phyloP scores from a whole-genome alignment of 2,888 invertebrate genomes.

The Hydropsyche betteni region DNA sequence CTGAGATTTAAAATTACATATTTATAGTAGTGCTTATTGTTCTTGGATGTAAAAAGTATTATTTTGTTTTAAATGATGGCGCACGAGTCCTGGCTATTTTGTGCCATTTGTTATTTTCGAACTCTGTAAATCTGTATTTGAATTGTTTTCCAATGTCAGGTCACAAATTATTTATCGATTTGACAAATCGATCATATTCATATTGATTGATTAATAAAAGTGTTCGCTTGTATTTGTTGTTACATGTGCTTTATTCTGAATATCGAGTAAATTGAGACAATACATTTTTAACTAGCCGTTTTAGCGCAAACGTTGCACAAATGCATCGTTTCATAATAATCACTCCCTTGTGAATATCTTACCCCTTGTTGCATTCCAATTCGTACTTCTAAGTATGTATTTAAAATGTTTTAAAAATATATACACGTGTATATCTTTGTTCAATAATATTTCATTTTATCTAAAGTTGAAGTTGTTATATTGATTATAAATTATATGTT shows the following conservation, averaged over 20 bases:
- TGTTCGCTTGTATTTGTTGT: background rate
- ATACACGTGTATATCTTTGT: conserved; percentile 7
- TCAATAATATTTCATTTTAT: conserved; percentile 18
- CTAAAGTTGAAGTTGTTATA: conserved; percentile 14
- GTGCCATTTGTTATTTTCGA: no score
- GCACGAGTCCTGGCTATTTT: no score
- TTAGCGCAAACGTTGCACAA: background rate
- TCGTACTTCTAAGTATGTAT: conserved; percentile 34
- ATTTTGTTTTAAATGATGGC: conserved; percentile 29
- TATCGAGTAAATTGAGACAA: conserved; percentile 47
- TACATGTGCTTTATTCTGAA: conserved; percentile 20
- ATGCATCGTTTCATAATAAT: conserved; percentile 40
- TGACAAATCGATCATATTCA: background rate
- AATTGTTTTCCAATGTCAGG: background rate
- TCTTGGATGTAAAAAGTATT: conserved; percentile 47
- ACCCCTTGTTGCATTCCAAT: conserved; percentile 52
- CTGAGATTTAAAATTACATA: conserved; percentile 47
- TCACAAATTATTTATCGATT: background rate
- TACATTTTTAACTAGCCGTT: conserved; percentile 44
- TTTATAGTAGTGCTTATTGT: conserved; percentile 52
- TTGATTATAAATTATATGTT: background rate
- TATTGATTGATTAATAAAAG: background rate
- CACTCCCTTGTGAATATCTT: conserved; percentile 48
- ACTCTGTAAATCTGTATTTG: background rate
- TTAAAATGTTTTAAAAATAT: background rate